Base-by-base conservation (phyloP, 2,113 vertebrate genomes). In the Sporophila hypoxantha region DNA sequence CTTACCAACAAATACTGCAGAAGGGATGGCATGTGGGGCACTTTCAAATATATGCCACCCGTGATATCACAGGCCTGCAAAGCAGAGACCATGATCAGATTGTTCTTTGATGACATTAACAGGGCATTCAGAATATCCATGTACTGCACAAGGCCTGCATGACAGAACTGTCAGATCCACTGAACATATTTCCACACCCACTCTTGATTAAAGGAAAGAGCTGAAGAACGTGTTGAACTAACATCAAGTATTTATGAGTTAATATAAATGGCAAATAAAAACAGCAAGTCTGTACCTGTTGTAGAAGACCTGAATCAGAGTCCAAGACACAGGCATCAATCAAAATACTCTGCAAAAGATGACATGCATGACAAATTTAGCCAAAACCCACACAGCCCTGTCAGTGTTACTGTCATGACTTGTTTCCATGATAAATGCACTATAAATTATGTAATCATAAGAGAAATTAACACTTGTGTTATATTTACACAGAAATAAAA, bases 31-130 rank as follows among this genome's bases (percentile, higher is more conserved):
- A 98, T 98, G 89, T 99, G 98, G 5, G 98, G 99, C 82, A 99
- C 97, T 94, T 98, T 99, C 89, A 99, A 78, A 95, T 99, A 99
- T 75, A 99, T 96, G 19, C 99, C 99, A 71, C 99, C 99, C 0
- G 99, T 99, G 85, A 99, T 99, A 91, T 99, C 99, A 95, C 98
- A 99, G 70, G 99, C 99, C 99, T 99, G 94, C 52, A 93, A 94
- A 94, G 77, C 79, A 96, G 20, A 96, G 15, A 84, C 26, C 65
- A 4, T 23, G 32, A 44, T 53, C 71, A 85, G 61, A 30, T 2
- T 64, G 18, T 5, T 5, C 6, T 21, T 36, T 56, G 21, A 36
- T 12, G 41, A 68, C 27, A 83, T 12, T 39, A 64, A 42, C 21
- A 26, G 30, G 37, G 18, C 64, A 46, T 37, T 85, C 37, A 42